Evolutionary conservation across 2,797 vertebrate species (phyloP).

Genomic region (Crax fasciolata): DNA sequence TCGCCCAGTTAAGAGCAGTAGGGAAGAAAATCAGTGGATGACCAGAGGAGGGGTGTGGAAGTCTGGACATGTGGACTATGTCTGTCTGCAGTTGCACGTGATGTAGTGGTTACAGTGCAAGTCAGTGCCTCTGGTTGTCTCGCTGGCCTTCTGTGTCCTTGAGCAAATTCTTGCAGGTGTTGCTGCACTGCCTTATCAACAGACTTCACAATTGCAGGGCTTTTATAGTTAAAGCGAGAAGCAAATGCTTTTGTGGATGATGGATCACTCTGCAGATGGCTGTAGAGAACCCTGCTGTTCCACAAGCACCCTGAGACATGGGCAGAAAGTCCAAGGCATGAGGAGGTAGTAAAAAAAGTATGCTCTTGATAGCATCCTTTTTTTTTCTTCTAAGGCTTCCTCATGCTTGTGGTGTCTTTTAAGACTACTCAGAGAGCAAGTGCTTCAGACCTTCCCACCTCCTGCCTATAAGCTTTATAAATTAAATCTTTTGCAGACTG

Average conservation of each 20-base stretch:
- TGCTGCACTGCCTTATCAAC: accelerated
- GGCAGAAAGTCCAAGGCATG: neutral
- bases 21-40: accelerated
- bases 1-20: neutral
- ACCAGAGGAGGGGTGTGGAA: neutral
- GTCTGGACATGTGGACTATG: accelerated
- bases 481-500: neutral
- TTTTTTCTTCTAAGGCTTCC: neutral
- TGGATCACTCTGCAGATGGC: neutral
- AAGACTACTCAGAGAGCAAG: neutral
- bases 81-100: neutral
- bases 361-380: no score
- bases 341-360: neutral
- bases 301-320: neutral
- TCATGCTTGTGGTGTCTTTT: neutral
- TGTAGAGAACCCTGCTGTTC: neutral
- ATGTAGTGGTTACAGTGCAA: neutral
- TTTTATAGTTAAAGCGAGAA: neutral
- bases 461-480: neutral
- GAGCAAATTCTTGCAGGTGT: neutral
- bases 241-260: neutral
- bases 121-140: neutral
- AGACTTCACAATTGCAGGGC: neutral
- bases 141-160: neutral
- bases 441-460: neutral